A percentile compares a stretch with the other conserved stretches of the same genome.
These are phyloP conservation scores for Martes martes DNA, from an alignment of 2,113 vertebrate genomes.

Conservation along the genomic window DNA sequence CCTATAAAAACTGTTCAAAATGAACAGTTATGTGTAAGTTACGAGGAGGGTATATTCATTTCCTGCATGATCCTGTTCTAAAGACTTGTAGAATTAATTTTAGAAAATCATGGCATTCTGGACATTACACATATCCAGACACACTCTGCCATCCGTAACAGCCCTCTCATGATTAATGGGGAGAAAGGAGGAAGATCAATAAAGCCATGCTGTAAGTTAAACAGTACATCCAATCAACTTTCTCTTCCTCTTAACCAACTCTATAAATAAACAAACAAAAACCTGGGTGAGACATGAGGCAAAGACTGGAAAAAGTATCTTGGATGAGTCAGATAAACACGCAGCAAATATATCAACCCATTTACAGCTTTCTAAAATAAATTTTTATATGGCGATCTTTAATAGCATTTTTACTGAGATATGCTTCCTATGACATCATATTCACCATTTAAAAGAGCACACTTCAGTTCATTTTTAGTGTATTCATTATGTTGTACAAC, in stretches of 20 bases:
- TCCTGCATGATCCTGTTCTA: conserved; percentile 56
- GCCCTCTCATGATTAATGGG: neutral
- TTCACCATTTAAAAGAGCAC: neutral
- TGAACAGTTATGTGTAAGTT: conserved; percentile 60
- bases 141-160: neutral
- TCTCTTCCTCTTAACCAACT: neutral
- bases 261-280: conserved; percentile 40
- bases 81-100: conserved; percentile 61
- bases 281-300: neutral
- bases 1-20: conserved; percentile 68
- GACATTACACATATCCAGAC: conserved; percentile 20
- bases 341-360: neutral
- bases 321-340: conserved; percentile 27
- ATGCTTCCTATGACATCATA: neutral
- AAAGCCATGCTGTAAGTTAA: neutral
- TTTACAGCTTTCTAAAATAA: conserved; percentile 21
- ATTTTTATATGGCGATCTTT: conserved; percentile 13
- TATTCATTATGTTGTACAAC: neutral
- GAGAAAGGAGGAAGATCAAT: conserved; percentile 11
- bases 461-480: neutral
- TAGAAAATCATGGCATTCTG: conserved; percentile 30
- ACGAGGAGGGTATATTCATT: conserved; percentile 70
- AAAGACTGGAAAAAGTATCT: conserved; percentile 1
- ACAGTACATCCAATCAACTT: neutral
- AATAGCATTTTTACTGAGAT: neutral